Base-by-base conservation (phyloP, 2,113 vertebrate genomes). In the Clarias batrachus region DNA sequence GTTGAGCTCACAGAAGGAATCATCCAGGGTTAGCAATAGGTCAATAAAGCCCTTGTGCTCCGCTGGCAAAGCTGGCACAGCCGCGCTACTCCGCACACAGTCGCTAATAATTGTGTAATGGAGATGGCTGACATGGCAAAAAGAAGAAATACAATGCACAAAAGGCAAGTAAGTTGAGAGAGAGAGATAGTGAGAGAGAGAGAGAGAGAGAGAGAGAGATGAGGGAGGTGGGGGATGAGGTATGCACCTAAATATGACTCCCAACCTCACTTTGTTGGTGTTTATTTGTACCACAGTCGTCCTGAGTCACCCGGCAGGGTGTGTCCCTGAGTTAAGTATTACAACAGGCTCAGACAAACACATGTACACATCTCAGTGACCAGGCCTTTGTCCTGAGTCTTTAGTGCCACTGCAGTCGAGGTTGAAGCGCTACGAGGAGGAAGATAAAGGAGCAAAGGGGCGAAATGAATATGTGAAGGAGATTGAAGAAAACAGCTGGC, bases 181-280 rank as follows among this genome's bases (percentile, higher is more conserved):
- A 14, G 33, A 52, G 33, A 65, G 25, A 79, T 52, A 30, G 9
- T 54, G 70, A 48, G 81, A 65, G 81, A 63, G 63, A 54, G 60
- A 56, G 25, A 68, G 27, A 71, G 63, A 79, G 56, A 52, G 41
- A 66, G 54, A 13, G 3, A 56, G 70, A 56, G 84, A 21, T 8
- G 41, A 41, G 73, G 27, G 23, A 41, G 73, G n/a, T n/a, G 41
- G 82, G 63, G 68, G 23, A 59, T 80, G 83, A 85, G 76, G 74
- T 33, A 63, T 81, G 81, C 57, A 84, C 80, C 81, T 81, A 86
- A 89, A 89, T 84, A 83, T 81, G 81, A 81, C 76, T 81, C 54
- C n/a, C 33, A 77, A 80, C 84, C 84, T 86, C 87, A 86, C 87
- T 82, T 90, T 90, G 89, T 90, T 90, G 84, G 84, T 86, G 87